Conservation (phyloP, 2,113 vertebrate species). For the Mobula birostris region DNA sequence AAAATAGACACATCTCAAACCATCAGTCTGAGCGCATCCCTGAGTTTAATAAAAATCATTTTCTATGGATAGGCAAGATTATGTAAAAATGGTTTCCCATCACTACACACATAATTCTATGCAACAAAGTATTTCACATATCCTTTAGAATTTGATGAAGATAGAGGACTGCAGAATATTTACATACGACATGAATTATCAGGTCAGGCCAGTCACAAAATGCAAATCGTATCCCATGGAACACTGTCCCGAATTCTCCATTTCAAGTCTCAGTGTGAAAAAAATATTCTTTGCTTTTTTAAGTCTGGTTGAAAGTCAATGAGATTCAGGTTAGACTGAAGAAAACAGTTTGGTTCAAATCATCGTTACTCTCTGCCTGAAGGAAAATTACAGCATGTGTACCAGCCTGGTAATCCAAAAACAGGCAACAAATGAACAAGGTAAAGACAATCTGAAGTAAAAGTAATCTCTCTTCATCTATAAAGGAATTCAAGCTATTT, state of each 20-base stretch:
- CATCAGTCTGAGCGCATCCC: too few species aligned
- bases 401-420: constrained; percentile 30
- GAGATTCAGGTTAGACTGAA: constrained; percentile 11
- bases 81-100: neutral
- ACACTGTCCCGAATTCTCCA: neutral
- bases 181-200: neutral
- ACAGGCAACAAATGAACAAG: constrained; percentile 1
- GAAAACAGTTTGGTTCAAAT: constrained; percentile 27
- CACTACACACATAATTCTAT: neutral
- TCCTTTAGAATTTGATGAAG: neutral
- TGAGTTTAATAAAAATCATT: neutral
- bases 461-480: neutral
- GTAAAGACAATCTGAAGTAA: constrained; percentile 24
- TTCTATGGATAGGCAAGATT: neutral
- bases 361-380: constrained; percentile 15
- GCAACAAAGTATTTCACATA: neutral
- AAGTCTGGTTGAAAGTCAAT: constrained; percentile 7
- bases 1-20: too few species aligned
- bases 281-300: constrained; percentile 5
- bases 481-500: constrained; percentile 1
- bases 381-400: neutral
- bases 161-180: neutral
- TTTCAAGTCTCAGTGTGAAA: constrained; percentile 2
- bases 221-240: neutral
- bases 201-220: neutral